Conservation (phyloP, 2,113 vertebrate genomes). For the Saguinus midas region DNA sequence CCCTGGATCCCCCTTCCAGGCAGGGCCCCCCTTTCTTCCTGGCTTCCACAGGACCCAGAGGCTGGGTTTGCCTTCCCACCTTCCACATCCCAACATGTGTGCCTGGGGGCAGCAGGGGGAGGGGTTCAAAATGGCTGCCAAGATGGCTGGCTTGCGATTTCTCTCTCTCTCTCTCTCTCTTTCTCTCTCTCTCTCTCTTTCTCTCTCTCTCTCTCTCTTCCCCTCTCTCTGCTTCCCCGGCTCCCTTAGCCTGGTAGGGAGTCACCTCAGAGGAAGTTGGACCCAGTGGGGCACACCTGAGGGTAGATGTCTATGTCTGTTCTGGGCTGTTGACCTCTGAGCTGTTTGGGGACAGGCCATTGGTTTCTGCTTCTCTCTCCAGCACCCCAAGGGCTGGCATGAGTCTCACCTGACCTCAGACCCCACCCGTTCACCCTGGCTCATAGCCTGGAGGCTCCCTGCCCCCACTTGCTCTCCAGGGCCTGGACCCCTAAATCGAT, state of each 20-base stretch:
- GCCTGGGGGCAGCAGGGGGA: conserved; percentile 71
- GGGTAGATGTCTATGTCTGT: neutral
- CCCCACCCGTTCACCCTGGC: neutral
- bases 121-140: conserved; percentile 79
- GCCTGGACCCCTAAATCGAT: neutral
- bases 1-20: neutral
- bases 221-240: neutral
- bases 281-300: neutral
- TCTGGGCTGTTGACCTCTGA: conserved; percentile 2
- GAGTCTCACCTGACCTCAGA: neutral
- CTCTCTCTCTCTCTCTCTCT: neutral
- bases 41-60: neutral
- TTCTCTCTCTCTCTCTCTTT: neutral
- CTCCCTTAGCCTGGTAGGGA: neutral
- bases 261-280: neutral
- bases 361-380: neutral
- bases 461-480: neutral
- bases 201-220: too few species aligned
- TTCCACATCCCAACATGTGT: conserved; percentile 56
- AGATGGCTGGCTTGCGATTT: conserved; percentile 76
- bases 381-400: neutral
- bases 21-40: neutral
- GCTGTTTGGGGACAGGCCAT: neutral
- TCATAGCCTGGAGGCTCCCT: neutral
- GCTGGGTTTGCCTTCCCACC: neutral